phyloP scores from a whole-genome alignment of 1,140 invertebrate genomes.

The Scaptomyza pallida region DNA sequence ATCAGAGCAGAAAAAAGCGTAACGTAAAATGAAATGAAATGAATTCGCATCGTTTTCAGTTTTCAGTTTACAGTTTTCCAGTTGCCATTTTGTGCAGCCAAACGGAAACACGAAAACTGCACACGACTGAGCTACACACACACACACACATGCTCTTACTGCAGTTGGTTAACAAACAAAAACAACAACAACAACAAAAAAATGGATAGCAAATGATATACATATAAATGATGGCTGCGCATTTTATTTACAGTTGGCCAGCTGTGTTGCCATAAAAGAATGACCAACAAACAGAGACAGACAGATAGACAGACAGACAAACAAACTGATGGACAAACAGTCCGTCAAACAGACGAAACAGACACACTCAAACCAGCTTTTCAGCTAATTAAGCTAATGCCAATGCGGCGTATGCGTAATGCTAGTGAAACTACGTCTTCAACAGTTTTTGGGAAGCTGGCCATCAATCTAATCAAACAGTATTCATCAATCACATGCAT shows the following conservation, averaged over 20 bases:
- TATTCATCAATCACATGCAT: conserved; percentile 40
- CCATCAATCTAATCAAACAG: conserved; percentile 47
- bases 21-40: conserved; percentile 79
- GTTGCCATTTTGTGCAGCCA: conserved; percentile 60
- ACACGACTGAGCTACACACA: conserved; percentile 30
- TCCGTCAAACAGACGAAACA: neutral
- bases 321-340: neutral
- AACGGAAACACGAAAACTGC: conserved; percentile 73
- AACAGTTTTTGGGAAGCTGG: conserved; percentile 4
- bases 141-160: conserved; percentile 35
- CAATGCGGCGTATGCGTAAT: conserved; percentile 68
- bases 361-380: conserved; percentile 16
- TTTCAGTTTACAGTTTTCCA: conserved; percentile 39
- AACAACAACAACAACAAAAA: no score
- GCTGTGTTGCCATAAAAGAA: conserved; percentile 56
- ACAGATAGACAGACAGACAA: neutral
- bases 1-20: conserved; percentile 75
- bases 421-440: conserved; percentile 5
- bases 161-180: conserved; percentile 54
- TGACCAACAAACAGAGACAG: conserved; percentile 54
- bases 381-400: conserved; percentile 77
- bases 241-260: conserved; percentile 78
- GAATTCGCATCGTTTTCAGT: conserved; percentile 67
- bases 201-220: conserved; percentile 41
- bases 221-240: conserved; percentile 72